These are phyloP conservation scores for Pseudopodoces humilis DNA, from an alignment of 2,113 vertebrate genomes.

Conservation along the genomic window DNA sequence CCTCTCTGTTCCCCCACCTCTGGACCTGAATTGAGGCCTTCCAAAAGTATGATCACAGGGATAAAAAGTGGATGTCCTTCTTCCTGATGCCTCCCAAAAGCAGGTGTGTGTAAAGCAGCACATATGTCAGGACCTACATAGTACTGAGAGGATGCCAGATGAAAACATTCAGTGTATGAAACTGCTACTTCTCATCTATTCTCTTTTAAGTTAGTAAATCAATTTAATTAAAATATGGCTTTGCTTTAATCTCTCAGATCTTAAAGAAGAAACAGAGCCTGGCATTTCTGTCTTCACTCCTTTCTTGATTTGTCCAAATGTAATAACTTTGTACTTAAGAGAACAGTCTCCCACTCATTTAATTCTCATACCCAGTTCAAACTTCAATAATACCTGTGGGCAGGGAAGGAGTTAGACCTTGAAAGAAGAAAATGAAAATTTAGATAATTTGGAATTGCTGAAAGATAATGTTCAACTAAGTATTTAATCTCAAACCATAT, in stretches of 20 bases:
- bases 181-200: neutral
- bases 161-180: neutral
- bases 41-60: neutral
- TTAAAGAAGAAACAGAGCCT: neutral
- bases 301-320: neutral
- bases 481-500: neutral
- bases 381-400: neutral
- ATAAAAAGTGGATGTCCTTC: neutral
- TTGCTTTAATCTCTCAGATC: constrained; percentile 26
- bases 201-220: neutral
- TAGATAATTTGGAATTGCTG: neutral
- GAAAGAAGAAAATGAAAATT: neutral
- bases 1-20: neutral
- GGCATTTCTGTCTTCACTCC: neutral
- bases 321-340: neutral
- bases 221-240: constrained; percentile 7
- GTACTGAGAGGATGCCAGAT: neutral
- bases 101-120: neutral
- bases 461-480: neutral
- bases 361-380: neutral
- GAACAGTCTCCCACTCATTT: neutral
- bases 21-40: neutral
- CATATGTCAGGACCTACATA: neutral
- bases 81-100: neutral
- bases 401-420: neutral